Conservation (phyloP, 1,140 invertebrate genomes). For the Drosophila bipectinata region DNA sequence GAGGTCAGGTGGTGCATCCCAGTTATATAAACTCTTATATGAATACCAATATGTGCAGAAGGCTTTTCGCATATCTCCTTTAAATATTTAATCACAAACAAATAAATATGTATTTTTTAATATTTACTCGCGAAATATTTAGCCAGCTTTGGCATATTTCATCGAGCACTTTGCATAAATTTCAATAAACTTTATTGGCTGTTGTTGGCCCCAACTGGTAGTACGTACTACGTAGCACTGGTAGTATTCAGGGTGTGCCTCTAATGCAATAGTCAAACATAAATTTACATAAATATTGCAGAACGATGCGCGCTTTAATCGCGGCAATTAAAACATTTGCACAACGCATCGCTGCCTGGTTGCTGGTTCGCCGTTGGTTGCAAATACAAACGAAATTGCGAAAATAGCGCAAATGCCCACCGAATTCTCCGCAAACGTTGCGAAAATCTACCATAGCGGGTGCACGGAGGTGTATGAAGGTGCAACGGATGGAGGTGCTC, state of each 20-base stretch:
- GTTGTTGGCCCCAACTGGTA: background rate
- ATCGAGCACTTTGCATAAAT: constrained; percentile 45
- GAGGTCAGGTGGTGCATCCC: constrained; percentile 23
- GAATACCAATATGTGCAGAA: background rate
- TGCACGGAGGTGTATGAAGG: too few relatives aligned
- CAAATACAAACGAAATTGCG: constrained; percentile 47
- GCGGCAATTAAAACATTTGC: constrained; percentile 63
- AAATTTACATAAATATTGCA: constrained; percentile 57
- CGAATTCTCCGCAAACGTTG: constrained; percentile 28
- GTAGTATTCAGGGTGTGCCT: background rate
- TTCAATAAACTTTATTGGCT: constrained; percentile 36
- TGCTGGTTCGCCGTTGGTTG: constrained; percentile 2
- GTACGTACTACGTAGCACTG: too few relatives aligned
- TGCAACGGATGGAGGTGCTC: background rate
- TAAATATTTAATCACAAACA: constrained; percentile 39
- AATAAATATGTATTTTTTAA: constrained; percentile 14
- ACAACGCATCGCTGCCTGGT: constrained; percentile 33
- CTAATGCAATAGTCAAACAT: constrained; percentile 58
- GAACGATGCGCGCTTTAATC: constrained; percentile 47
- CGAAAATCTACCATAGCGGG: constrained; percentile 24
- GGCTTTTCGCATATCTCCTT: constrained; percentile 24
- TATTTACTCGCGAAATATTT: constrained; percentile 37
- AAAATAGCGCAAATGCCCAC: constrained; percentile 38
- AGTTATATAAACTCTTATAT: background rate
- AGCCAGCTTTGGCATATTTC: constrained; percentile 30